phyloP scores from a whole-genome alignment of 2,888 invertebrate species.

The Microctonus brassicae region DNA sequence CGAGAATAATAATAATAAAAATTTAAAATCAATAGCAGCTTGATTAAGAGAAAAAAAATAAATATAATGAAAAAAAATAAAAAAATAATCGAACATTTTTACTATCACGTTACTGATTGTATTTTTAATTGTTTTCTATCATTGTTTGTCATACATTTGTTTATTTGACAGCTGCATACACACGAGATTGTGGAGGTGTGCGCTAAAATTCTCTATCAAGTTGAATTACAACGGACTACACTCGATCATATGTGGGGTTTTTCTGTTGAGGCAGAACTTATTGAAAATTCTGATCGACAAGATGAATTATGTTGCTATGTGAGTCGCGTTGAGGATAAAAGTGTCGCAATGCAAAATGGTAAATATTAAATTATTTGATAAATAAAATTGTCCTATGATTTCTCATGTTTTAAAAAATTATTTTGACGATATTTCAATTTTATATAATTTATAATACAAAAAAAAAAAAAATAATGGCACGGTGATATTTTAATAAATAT shows the following conservation, averaged over 20 bases:
- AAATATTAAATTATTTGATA: constrained; percentile 61
- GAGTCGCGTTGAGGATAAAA: constrained; percentile 94
- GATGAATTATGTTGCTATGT: constrained; percentile 98
- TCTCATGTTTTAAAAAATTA: too few relatives aligned
- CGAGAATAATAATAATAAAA: neutral
- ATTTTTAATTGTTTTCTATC: neutral
- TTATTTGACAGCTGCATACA: constrained; percentile 80
- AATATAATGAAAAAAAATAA: neutral
- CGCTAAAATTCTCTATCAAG: constrained; percentile 96
- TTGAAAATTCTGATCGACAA: constrained; percentile 95
- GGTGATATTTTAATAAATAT: neutral
- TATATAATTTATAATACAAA: neutral
- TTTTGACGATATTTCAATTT: too few relatives aligned
- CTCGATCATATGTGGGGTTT: constrained; percentile 98
- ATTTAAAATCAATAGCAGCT: neutral
- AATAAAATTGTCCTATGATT: too few relatives aligned
- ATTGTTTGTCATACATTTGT: neutral
- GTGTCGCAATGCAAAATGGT: constrained; percentile 97
- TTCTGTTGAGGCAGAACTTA: constrained; percentile 96
- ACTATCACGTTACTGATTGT: too few relatives aligned
- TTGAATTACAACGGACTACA: constrained; percentile 90
- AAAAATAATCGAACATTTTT: too few relatives aligned
- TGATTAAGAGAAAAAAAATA: neutral
- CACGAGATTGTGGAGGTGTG: constrained; percentile 97
- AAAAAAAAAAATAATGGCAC: neutral